phyloP scores from a whole-genome alignment of 1,140 invertebrate genomes.

The Copidosoma floridanum region DNA sequence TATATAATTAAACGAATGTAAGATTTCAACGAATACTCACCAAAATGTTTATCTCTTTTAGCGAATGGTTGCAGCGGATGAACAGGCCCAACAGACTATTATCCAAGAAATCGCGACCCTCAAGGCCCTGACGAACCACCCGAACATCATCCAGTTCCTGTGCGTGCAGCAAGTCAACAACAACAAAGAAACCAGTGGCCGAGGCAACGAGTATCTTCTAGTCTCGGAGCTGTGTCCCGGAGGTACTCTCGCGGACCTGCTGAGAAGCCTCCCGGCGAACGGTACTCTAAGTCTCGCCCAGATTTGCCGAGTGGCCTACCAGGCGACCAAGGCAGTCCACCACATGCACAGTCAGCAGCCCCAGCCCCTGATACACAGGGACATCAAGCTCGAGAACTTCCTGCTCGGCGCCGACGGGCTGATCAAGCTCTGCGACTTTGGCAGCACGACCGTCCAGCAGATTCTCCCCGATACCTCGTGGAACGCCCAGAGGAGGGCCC shows the following conservation, averaged over 20 bases:
- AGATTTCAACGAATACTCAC: too few species aligned
- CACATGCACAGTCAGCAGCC: constrained; percentile 90
- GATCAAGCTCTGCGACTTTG: constrained; percentile 98
- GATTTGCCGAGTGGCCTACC: constrained; percentile 88
- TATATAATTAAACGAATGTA: too few species aligned
- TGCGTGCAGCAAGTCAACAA: constrained; percentile 70
- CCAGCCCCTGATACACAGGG: constrained; percentile 83
- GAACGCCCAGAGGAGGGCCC: constrained; percentile 86
- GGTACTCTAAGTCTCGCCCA: constrained; percentile 71
- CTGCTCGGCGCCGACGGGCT: constrained; percentile 76
- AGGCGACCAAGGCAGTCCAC: constrained; percentile 83
- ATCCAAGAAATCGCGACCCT: constrained; percentile 77
- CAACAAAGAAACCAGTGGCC: constrained; percentile 53
- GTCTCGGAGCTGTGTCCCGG: constrained; percentile 72
- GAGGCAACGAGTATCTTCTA: constrained; percentile 70
- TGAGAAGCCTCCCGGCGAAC: constrained; percentile 64
- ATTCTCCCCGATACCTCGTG: constrained; percentile 84
- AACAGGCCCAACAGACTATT: constrained; percentile 73
- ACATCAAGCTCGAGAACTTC: constrained; percentile 82
- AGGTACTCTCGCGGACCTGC: constrained; percentile 78
- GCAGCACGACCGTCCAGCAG: constrained; percentile 86
- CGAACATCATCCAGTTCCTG: constrained; percentile 79
- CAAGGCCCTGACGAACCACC: constrained; percentile 75
- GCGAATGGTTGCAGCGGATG: constrained; percentile 76
- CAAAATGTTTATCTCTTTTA: constrained; percentile 44